These are phyloP conservation scores for Argopecten irradians DNA, from an alignment of 1,140 invertebrate species.

Conservation along the genomic window DNA sequence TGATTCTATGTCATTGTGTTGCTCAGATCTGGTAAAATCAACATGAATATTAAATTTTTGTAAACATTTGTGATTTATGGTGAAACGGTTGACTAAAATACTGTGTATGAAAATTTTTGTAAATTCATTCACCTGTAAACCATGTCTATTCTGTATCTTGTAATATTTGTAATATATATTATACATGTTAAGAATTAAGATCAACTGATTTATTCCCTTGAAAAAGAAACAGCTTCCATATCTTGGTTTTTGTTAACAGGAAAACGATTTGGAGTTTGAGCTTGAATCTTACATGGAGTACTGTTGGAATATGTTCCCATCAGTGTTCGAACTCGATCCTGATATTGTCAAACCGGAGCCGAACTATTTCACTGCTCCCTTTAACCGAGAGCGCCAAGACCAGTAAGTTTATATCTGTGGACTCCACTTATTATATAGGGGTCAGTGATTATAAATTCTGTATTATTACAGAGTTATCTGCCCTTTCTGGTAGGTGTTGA, in stretches of 20 bases:
- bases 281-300: slow-evolving; percentile 38
- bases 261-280: slow-evolving; percentile 66
- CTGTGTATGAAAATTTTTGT: no score
- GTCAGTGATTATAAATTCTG: background rate
- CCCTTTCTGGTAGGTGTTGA: no score
- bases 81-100: no score
- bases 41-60: no score
- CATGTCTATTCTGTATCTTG: background rate
- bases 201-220: background rate
- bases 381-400: slow-evolving; percentile 87
- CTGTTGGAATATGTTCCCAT: slow-evolving; percentile 38
- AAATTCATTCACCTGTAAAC: no score
- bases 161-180: background rate
- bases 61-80: no score
- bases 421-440: background rate
- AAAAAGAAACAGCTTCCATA: background rate
- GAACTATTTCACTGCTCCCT: slow-evolving; percentile 84
- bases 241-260: slow-evolving; percentile 53
- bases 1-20: no score
- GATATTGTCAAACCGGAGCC: slow-evolving; percentile 65
- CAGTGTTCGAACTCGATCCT: slow-evolving; percentile 69
- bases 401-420: slow-evolving; percentile 81
- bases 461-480: slow-evolving; percentile 6
- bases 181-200: background rate
- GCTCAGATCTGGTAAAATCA: no score